Conservation (phyloP, 2,113 vertebrate genomes). For the Echinops telfairi region DNA sequence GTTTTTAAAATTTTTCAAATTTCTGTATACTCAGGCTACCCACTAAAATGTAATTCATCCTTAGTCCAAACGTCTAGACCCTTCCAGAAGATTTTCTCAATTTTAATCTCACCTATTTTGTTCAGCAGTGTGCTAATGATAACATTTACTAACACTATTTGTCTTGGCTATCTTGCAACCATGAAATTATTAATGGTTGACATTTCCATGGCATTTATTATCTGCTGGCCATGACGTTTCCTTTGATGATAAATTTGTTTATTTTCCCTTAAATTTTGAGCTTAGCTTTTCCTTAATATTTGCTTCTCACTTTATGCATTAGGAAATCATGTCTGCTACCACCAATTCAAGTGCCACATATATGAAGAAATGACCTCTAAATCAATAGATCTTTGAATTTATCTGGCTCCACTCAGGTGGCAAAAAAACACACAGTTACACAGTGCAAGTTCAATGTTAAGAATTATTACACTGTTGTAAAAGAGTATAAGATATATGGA, state of each 20-base stretch:
- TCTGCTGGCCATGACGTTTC: neutral
- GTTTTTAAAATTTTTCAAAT: too few relatives aligned
- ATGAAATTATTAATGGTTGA: neutral
- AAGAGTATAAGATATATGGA: neutral
- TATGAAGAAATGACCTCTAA: neutral
- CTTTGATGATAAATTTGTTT: neutral
- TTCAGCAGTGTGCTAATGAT: neutral
- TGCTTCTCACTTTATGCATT: neutral
- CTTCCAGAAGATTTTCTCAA: neutral
- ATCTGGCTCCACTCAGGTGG: neutral
- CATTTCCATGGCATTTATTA: neutral
- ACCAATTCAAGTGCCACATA: neutral
- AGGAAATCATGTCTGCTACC: neutral
- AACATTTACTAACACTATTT: neutral
- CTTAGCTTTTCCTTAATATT: neutral
- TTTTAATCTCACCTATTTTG: neutral
- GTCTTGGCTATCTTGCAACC: neutral
- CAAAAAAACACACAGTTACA: neutral
- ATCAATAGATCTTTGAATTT: neutral
- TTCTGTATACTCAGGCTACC: too few relatives aligned
- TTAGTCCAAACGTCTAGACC: neutral
- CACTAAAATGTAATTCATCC: neutral
- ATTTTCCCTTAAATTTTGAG: neutral
- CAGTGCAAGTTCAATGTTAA: neutral
- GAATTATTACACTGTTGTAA: neutral